Conservation (phyloP, 2,797 vertebrate species). For the Myotis daubentonii region DNA sequence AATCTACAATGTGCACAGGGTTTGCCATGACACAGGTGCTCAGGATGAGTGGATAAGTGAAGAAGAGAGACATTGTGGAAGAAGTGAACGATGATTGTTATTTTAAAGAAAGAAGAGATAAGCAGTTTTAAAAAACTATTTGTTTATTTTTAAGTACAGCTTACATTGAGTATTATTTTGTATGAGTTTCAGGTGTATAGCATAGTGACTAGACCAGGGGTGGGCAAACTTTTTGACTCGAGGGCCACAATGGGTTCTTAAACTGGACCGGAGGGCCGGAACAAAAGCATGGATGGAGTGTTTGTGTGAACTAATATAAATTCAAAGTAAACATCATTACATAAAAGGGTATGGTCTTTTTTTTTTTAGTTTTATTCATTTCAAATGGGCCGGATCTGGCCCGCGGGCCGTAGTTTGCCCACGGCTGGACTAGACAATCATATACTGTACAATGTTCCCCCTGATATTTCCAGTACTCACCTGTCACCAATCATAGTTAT, state of each 20-base stretch:
- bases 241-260: too few relatives aligned
- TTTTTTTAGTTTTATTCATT: too few relatives aligned
- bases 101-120: slow-evolving; percentile 9
- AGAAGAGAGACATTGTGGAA: background rate
- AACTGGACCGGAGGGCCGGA: too few relatives aligned
- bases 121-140: background rate
- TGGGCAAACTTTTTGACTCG: too few relatives aligned
- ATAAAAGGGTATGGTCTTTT: too few relatives aligned
- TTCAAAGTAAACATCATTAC: too few relatives aligned
- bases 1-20: background rate
- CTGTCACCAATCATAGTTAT: background rate
- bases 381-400: too few relatives aligned
- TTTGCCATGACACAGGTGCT: slow-evolving; percentile 33
- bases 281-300: too few relatives aligned
- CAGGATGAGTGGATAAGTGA: background rate
- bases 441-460: background rate
- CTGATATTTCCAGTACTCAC: background rate
- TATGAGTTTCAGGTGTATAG: background rate
- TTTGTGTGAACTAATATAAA: too few relatives aligned
- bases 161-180: background rate
- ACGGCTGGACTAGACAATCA: background rate
- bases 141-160: background rate
- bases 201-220: background rate
- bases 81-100: slow-evolving; percentile 2
- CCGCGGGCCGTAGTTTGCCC: too few relatives aligned